phyloP scores from a whole-genome alignment of 2,888 invertebrate species.

The Loripinus fragilis region DNA sequence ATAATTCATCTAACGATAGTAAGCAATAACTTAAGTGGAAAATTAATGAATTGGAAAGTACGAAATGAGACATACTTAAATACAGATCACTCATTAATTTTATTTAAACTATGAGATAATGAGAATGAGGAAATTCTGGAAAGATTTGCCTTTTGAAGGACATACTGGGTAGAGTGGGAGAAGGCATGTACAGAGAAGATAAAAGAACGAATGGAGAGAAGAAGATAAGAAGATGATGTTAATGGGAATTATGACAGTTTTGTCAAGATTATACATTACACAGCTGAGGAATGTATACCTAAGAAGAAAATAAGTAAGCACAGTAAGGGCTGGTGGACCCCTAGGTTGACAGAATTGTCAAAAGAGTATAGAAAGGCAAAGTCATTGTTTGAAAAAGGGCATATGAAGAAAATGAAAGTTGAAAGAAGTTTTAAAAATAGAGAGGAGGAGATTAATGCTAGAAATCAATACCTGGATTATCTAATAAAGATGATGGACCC shows the following conservation, averaged over 20 bases:
- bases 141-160: background rate
- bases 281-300: background rate
- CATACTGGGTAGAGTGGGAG: background rate
- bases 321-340: conserved; percentile 23
- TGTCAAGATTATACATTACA: background rate
- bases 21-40: background rate
- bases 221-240: background rate
- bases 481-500: no score
- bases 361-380: conserved; percentile 17
- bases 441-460: no score
- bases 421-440: no score
- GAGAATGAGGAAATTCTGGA: background rate
- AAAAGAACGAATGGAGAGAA: background rate
- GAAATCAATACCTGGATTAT: no score
- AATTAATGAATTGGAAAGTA: conserved; percentile 19
- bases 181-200: background rate
- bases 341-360: background rate
- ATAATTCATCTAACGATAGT: conserved; percentile 23
- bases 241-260: conserved; percentile 9
- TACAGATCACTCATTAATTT: conserved; percentile 2
- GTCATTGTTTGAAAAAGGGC: no score
- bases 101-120: background rate
- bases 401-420: no score
- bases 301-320: conserved; percentile 19
- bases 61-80: conserved; percentile 16